Base-by-base conservation (phyloP, 2,797 vertebrate genomes). In the Lepus townsendii region DNA sequence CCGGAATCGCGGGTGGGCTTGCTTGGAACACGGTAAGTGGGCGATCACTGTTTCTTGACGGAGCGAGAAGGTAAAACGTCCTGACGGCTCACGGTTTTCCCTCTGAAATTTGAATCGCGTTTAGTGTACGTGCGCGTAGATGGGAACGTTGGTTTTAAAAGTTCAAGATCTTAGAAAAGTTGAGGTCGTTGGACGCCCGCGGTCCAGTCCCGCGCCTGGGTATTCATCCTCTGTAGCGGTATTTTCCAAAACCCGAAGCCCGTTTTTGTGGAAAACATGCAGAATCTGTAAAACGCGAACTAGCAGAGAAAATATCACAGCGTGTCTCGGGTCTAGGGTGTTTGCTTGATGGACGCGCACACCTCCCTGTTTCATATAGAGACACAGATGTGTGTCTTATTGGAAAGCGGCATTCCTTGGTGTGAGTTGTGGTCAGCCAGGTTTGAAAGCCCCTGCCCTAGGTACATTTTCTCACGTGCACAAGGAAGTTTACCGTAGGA, bases 351-450 rank as follows among this genome's bases (percentile, higher is more conserved):
- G 79, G 69, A 54, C 3, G 1, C 0, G 22, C 57, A 54, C 38
- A 0, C 7, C 19, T 13, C 17, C 19, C 32, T 24, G 1, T 26
- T 95, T 91, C 85, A 47, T 73, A 91, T 88, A n/a, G 57, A 93
- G 65, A 88, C 89, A 90, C 26, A 90, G 63, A 95, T 88, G 82
- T 94, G 94, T 94, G 83, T 93, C 88, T 79, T 86, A 85, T 66
- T 92, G 62, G 75, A 93, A 94, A 96, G 94, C 73, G 75, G 76
- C 94, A 92, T 96, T 94, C 88, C 72, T 94, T 32, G 66, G 73
- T 65, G 79, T 93, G 95, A 96, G 95, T 97, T 82, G 95, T 60
- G 93, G 82, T 85, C 78, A 87, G 83, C 96, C 95, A 97, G 96
- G 86, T 96, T 95, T 68, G 94, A 96, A 90, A 95, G 91, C 94